These are phyloP conservation scores for Phaetusa simplex DNA, from an alignment of 2,113 vertebrate species.

Conservation along the genomic window DNA sequence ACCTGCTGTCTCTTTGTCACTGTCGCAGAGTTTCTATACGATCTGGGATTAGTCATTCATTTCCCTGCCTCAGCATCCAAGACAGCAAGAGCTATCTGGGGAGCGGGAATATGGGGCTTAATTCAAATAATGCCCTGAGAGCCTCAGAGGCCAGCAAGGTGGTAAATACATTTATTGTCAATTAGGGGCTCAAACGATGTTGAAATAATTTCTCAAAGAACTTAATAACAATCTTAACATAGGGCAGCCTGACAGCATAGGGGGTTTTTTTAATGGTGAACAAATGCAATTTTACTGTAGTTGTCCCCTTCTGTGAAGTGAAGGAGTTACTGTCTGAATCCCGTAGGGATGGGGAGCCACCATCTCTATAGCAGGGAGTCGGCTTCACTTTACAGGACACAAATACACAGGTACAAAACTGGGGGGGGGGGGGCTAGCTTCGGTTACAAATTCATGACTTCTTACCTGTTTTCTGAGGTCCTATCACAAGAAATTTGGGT, in stretches of 20 bases:
- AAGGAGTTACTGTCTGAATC: not conserved
- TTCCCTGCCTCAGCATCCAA: not conserved
- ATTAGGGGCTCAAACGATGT: not conserved
- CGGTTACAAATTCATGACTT: not conserved
- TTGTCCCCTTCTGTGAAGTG: not conserved
- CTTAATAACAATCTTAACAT: not conserved
- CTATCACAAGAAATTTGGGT: constrained; percentile 82
- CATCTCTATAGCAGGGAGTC: not conserved
- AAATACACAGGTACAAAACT: not conserved
- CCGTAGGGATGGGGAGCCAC: rapidly evolving
- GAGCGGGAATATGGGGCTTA: not conserved
- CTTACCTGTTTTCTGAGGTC: constrained; percentile 84
- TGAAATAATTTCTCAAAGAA: not conserved
- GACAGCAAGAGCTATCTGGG: not conserved
- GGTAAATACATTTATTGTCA: not conserved
- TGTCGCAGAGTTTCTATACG: not conserved
- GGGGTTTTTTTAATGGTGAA: not conserved
- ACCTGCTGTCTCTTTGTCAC: not conserved
- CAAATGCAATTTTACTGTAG: not conserved
- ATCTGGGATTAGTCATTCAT: not conserved
- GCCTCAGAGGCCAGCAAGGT: not conserved
- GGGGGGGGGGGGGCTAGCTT: not conserved
- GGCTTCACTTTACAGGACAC: not conserved
- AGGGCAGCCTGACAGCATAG: not conserved
- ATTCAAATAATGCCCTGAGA: not conserved